Conservation (phyloP, 2,888 invertebrate genomes). For the Sinelater perroti region DNA sequence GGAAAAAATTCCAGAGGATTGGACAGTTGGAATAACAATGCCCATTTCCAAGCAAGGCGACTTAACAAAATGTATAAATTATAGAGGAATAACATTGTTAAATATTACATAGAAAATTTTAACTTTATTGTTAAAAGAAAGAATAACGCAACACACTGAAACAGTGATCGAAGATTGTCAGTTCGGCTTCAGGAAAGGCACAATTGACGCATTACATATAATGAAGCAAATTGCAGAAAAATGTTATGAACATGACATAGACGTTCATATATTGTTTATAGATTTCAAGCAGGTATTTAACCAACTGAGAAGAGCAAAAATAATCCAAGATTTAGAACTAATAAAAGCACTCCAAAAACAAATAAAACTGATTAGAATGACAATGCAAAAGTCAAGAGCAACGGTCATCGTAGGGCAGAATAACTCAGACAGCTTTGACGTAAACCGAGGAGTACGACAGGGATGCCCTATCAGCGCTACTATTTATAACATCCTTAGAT, state of each 20-base stretch:
- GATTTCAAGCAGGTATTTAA: background rate
- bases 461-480: background rate
- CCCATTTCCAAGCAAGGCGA: background rate
- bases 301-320: slow-evolving; percentile 4
- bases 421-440: background rate
- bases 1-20: no score
- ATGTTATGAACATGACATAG: no score
- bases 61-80: background rate
- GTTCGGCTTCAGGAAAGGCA: slow-evolving; percentile 2
- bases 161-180: background rate
- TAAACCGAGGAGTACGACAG: background rate
- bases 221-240: slow-evolving; percentile 5
- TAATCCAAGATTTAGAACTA: background rate
- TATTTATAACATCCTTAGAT: slow-evolving; percentile 9
- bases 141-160: background rate
- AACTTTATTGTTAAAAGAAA: background rate
- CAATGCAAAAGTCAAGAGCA: background rate
- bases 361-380: background rate
- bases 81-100: slow-evolving; percentile 1
- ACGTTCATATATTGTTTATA: no score
- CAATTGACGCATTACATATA: slow-evolving; percentile 3
- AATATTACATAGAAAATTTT: background rate
- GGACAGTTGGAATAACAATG: no score
- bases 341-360: slow-evolving; percentile 6
- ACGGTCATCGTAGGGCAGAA: slow-evolving; percentile 1